Base-by-base conservation (phyloP, 2,113 vertebrate species). In the Sceloporus undulatus region DNA sequence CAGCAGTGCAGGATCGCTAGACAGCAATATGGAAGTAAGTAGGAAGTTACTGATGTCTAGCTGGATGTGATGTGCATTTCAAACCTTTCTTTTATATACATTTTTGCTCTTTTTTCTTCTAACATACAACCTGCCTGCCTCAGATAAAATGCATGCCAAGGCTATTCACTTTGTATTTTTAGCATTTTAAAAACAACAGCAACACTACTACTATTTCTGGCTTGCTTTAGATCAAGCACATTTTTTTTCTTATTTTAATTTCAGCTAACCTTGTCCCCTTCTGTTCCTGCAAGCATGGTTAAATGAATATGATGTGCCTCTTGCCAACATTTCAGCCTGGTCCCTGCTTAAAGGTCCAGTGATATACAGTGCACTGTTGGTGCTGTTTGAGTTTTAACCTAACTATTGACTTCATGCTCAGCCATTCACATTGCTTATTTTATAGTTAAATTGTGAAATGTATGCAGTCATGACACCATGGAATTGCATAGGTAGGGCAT, bases 21-120 rank as follows among this genome's bases (percentile, higher is more conserved):
- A 99, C 98, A 99, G 98, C 98, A 99, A 98, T 98, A 98, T 99
- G 98, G 98, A 99, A 98, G 99, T 99, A 99, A 99, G 98, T 99
- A 97, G 98, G 97, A 97, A 95, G 96, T 94, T 90, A 93, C 95
- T 92, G 96, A 94, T 96, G 96, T 97, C 93, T 95, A 95, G 98
- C 97, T 95, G 96, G 97, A 97, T 97, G 97, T 94, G 96, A 98
- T 97, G 97, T 98, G 97, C 98, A 93, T 95, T 97, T 96, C 97
- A 95, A 95, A 95, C 91, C 92, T 96, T 95, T 89, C 87, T 96
- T 96, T 94, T 93, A 91, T 92, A 89, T 92, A 95, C 94, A 91
- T 96, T 95, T 94, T 95, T 91, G 91, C 94, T 97, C 97, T 95
- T 96, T 59, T 96, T 95, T 95, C 91, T 95, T 96, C 95, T 93